phyloP scores from a whole-genome alignment of 1,140 invertebrate species.

The Gonioctena quinquepunctata region DNA sequence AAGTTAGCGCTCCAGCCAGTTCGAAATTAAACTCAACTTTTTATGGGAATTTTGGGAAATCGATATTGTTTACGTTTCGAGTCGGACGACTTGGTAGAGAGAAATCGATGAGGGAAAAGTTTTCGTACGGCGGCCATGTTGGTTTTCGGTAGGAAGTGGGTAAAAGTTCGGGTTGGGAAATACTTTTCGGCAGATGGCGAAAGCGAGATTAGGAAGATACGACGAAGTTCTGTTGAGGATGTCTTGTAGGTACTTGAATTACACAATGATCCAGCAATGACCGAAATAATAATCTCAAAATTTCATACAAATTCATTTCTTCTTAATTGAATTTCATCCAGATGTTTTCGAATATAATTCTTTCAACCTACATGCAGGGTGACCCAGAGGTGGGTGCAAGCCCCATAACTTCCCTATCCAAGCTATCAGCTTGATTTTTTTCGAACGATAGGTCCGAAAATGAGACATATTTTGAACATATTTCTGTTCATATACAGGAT shows the following conservation, averaged over 20 bases:
- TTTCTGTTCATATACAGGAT: too few relatives aligned
- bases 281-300: too few relatives aligned
- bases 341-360: too few relatives aligned
- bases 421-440: too few relatives aligned
- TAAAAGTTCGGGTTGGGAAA: constrained; percentile 5
- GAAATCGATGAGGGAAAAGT: constrained; percentile 28
- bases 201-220: neutral
- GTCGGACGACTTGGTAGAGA: constrained; percentile 9
- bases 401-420: too few relatives aligned
- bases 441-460: too few relatives aligned
- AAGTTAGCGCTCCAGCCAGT: constrained; percentile 38
- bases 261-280: neutral
- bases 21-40: constrained; percentile 53
- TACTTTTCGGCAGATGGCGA: neutral
- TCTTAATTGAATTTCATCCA: too few relatives aligned
- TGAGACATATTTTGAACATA: too few relatives aligned
- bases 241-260: neutral
- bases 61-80: constrained; percentile 51
- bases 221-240: neutral
- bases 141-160: constrained; percentile 7
- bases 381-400: too few relatives aligned
- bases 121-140: constrained; percentile 15
- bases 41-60: constrained; percentile 53
- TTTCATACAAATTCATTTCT: too few relatives aligned
- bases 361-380: too few relatives aligned